Percentiles rank a stretch among this genome's conserved stretches.
phyloP scores from a whole-genome alignment of 2,113 vertebrate genomes.

The Halcyon malimbica region DNA sequence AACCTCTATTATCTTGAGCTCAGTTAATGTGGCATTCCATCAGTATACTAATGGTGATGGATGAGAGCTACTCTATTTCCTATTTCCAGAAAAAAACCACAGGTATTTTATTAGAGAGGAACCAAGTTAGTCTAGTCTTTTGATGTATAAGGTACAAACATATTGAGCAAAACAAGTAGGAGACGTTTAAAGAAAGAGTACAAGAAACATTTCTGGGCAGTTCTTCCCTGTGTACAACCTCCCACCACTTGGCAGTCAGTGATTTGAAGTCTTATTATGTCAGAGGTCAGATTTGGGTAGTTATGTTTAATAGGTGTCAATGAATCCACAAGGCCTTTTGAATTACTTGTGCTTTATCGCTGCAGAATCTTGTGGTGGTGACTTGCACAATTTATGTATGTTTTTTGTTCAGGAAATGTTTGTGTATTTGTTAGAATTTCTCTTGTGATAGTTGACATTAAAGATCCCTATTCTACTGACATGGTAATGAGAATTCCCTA shows the following conservation, averaged over 20 bases:
- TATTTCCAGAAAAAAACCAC: not conserved
- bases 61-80: not conserved
- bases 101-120: not conserved
- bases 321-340: not conserved
- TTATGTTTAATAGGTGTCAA: not conserved
- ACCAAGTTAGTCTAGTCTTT: not conserved
- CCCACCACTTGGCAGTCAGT: not conserved
- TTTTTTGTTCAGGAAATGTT: not conserved
- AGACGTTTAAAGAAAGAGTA: not conserved
- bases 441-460: not conserved
- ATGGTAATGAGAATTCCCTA: not conserved
- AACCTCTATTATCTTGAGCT: not conserved
- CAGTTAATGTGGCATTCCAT: not conserved
- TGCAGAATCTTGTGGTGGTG: not conserved
- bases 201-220: not conserved
- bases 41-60: not conserved
- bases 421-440: not conserved
- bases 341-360: not conserved
- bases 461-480: not conserved
- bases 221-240: not conserved
- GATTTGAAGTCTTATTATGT: not conserved
- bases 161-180: not conserved
- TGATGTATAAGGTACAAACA: not conserved
- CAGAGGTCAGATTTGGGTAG: accelerated
- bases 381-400: not conserved